These are phyloP conservation scores for Sebastes schlegelii DNA, from an alignment of 2,113 vertebrate genomes.

Conservation along the genomic window DNA sequence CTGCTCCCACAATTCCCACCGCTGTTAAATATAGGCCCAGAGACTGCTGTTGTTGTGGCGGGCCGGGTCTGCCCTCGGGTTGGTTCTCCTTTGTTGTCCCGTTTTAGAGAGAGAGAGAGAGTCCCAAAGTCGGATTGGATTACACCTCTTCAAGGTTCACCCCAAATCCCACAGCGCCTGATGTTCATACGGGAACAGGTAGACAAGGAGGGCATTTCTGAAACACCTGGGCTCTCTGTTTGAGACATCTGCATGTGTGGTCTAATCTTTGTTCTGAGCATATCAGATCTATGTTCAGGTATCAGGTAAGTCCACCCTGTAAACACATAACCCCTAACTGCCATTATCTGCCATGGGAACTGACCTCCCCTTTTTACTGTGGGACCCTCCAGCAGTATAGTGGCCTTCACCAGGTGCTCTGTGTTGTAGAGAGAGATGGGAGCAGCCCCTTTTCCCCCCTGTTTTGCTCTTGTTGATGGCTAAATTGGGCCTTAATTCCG, in stretches of 20 bases:
- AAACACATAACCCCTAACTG: constrained; percentile 55
- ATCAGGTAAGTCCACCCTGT: constrained; percentile 66
- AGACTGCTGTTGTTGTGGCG: constrained; percentile 78
- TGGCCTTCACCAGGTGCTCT: constrained; percentile 72
- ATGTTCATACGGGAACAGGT: constrained; percentile 49
- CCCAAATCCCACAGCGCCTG: constrained; percentile 51
- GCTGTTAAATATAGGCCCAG: constrained; percentile 85
- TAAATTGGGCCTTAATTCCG: constrained; percentile 79
- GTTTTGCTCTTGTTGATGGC: constrained; percentile 79
- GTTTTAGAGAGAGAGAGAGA: constrained; percentile 63
- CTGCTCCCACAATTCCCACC: constrained; percentile 82
- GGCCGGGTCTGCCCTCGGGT: constrained; percentile 62
- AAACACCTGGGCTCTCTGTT: constrained; percentile 51
- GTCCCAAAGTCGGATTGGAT: constrained; percentile 74
- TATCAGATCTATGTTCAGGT: constrained; percentile 74
- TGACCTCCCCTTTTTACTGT: constrained; percentile 64
- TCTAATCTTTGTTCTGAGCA: constrained; percentile 59
- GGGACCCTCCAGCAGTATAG: constrained; percentile 60
- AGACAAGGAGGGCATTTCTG: constrained; percentile 61
- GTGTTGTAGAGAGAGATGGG: constrained; percentile 53
- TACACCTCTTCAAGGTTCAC: constrained; percentile 68
- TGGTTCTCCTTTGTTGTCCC: constrained; percentile 72
- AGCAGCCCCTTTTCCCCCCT: constrained; percentile 35
- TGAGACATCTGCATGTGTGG: constrained; percentile 73
- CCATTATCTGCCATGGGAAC: constrained; percentile 73